These are phyloP conservation scores for Diadema setosum DNA, from an alignment of 35 echinoderm and acorn worm genomes.

Conservation along the genomic window DNA sequence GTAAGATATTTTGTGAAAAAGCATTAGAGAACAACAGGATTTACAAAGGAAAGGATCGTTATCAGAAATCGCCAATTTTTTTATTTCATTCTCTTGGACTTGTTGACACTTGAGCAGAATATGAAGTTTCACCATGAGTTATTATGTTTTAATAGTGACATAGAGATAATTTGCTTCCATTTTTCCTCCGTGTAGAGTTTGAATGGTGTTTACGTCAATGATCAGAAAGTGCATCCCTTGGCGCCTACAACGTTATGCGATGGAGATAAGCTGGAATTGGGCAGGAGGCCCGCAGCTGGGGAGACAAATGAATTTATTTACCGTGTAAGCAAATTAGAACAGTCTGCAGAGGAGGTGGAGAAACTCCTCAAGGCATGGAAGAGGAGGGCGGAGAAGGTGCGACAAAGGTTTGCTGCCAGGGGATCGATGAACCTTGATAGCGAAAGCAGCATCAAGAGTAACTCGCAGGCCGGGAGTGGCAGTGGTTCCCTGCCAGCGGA, in stretches of 20 bases:
- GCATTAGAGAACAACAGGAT: no score
- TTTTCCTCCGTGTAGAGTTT: slow-evolving; percentile 75
- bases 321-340: slow-evolving; percentile 21
- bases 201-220: slow-evolving; percentile 92
- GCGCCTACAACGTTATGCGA: slow-evolving; percentile 33
- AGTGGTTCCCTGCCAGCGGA: neutral
- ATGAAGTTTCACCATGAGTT: no score
- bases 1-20: no score
- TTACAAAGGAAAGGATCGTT: no score
- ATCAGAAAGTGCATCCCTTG: neutral
- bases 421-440: neutral
- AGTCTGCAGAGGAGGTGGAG: slow-evolving; percentile 42
- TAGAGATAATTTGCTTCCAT: neutral
- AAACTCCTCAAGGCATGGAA: slow-evolving; percentile 50
- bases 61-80: no score
- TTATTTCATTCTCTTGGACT: no score
- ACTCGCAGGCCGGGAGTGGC: neutral
- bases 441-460: neutral
- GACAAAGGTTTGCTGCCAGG: neutral
- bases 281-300: slow-evolving; percentile 19
- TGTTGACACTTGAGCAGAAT: no score
- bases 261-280: slow-evolving; percentile 77
- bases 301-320: slow-evolving; percentile 81
- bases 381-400: neutral
- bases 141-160: no score